These are phyloP conservation scores for Lithobates pipiens DNA, from an alignment of 2,797 vertebrate genomes.

Conservation along the genomic window DNA sequence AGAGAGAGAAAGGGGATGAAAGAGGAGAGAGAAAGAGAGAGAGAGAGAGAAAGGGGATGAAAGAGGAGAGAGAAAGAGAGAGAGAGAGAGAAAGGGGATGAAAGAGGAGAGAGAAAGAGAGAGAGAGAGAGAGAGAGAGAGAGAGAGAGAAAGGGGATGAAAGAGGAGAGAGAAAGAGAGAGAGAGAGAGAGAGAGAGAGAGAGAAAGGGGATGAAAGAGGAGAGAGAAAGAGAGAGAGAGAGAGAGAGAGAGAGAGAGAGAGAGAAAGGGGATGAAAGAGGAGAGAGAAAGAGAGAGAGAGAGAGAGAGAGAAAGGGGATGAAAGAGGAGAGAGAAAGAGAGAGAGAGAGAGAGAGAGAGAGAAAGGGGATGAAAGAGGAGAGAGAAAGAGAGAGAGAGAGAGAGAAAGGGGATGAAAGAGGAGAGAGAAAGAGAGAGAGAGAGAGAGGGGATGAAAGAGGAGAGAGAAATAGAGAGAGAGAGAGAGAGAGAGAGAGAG, in stretches of 20 bases:
- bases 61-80: not conserved
- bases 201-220: not conserved
- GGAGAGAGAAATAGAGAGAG: not conserved
- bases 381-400: not conserved
- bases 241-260: not conserved
- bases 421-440: no score
- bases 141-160: not conserved
- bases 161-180: not conserved
- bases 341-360: not conserved
- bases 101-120: not conserved
- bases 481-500: not conserved
- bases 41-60: not conserved
- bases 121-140: not conserved
- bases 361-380: not conserved
- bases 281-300: not conserved
- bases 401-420: not conserved
- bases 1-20: not conserved
- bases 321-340: not conserved
- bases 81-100: constrained; percentile 4
- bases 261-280: not conserved
- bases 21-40: not conserved
- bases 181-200: not conserved
- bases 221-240: not conserved
- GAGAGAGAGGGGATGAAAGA: not conserved
- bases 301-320: not conserved